phyloP scores from a whole-genome alignment of 2,888 invertebrate species.

The Portevinia maculata region DNA sequence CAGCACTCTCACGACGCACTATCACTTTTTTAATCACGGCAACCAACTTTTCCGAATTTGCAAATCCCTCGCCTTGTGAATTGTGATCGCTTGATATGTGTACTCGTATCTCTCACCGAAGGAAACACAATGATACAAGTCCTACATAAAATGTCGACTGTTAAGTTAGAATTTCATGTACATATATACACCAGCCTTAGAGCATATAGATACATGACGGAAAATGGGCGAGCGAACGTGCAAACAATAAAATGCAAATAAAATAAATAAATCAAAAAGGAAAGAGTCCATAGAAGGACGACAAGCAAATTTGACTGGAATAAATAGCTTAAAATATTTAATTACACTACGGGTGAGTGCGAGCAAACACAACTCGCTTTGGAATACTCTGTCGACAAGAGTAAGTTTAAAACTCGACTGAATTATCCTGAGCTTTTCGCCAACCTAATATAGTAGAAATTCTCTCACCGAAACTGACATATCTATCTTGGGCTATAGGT shows the following conservation, averaged over 20 bases:
- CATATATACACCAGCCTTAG: conserved; percentile 8
- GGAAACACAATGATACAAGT: conserved; percentile 5
- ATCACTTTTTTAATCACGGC: conserved; percentile 37
- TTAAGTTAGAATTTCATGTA: conserved; percentile 49
- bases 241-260: not conserved
- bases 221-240: conserved; percentile 3
- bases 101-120: conserved; percentile 49
- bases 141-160: conserved; percentile 24
- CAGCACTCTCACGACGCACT: conserved; percentile 11
- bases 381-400: conserved; percentile 77
- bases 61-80: conserved; percentile 16
- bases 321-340: conserved; percentile 39
- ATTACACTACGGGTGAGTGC: conserved; percentile 82
- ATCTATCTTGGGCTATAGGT: conserved; percentile 21
- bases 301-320: not conserved
- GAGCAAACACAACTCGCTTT: conserved; percentile 81
- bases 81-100: conserved; percentile 17
- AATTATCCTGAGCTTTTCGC: conserved; percentile 78
- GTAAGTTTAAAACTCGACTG: conserved; percentile 83
- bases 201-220: conserved; percentile 26
- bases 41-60: conserved; percentile 23
- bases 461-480: conserved; percentile 49
- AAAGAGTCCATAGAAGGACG: not conserved
- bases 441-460: conserved; percentile 78
- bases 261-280: conserved; percentile 2